These are phyloP conservation scores for Pseudolycoriella hygida DNA, from an alignment of 2,888 invertebrate species.

Conservation along the genomic window DNA sequence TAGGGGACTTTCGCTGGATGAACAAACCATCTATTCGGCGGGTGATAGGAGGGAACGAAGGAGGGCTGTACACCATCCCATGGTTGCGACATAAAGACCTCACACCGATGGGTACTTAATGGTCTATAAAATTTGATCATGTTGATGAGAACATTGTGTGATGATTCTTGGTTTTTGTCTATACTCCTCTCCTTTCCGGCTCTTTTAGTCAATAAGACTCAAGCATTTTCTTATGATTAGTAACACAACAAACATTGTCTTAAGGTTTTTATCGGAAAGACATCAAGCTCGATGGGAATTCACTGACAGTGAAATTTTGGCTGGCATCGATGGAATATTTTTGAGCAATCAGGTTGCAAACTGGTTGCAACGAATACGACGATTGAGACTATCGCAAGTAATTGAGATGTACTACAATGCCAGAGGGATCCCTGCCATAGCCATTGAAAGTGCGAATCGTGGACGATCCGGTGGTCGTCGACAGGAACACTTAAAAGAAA, in stretches of 20 bases:
- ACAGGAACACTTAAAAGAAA: slow-evolving; percentile 13
- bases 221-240: too few species aligned
- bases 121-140: too few species aligned
- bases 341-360: slow-evolving; percentile 32
- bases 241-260: not conserved
- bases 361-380: slow-evolving; percentile 34
- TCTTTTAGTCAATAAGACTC: too few species aligned
- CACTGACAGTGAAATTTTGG: slow-evolving; percentile 49
- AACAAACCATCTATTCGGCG: too few species aligned
- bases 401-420: slow-evolving; percentile 51
- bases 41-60: too few species aligned
- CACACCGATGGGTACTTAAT: too few species aligned
- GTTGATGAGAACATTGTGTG: too few species aligned
- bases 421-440: slow-evolving; percentile 38
- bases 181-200: too few species aligned
- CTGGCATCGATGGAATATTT: slow-evolving; percentile 39
- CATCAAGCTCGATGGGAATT: slow-evolving; percentile 39
- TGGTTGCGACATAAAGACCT: too few species aligned
- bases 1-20: too few species aligned
- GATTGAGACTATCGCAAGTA: slow-evolving; percentile 40
- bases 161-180: too few species aligned
- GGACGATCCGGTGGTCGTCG: slow-evolving; percentile 26
- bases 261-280: slow-evolving; percentile 33
- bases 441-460: slow-evolving; percentile 35
- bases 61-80: too few species aligned